Conservation (phyloP, 2,113 vertebrate species). For the Ophiodon elongatus region DNA sequence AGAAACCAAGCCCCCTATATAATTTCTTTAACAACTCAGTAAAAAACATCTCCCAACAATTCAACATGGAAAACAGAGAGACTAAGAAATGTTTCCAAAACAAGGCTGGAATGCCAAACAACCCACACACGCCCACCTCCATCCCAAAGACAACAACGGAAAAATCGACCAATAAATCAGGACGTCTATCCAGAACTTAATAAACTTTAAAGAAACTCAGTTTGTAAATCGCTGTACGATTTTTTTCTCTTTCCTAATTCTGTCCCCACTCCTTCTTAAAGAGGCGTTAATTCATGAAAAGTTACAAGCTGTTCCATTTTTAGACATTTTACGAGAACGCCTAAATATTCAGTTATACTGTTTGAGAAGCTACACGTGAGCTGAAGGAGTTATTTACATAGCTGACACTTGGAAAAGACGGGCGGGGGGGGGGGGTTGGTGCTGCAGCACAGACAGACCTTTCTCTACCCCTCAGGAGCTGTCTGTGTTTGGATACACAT, state of each 20-base stretch:
- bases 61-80: constrained; percentile 2
- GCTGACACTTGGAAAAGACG: constrained; percentile 36
- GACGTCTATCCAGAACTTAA: neutral
- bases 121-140: neutral
- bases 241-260: neutral
- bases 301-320: neutral
- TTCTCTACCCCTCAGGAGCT: constrained; percentile 53
- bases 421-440: constrained; percentile 30
- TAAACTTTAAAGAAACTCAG: neutral
- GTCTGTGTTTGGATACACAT: neutral
- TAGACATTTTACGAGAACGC: neutral
- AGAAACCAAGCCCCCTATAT: neutral
- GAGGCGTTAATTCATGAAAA: neutral
- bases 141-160: neutral
- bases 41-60: neutral
- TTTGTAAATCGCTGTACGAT: neutral
- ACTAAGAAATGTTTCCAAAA: neutral
- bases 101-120: neutral
- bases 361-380: constrained; percentile 11
- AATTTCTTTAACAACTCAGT: constrained; percentile 1
- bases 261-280: neutral
- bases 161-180: neutral
- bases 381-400: constrained; percentile 49
- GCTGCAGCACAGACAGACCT: constrained; percentile 61
- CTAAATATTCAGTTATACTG: neutral